A percentile compares a stretch with the other conserved stretches of the same genome.
phyloP scores from a whole-genome alignment of 2,888 invertebrate genomes.

The Brachynemurus nebulosus region DNA sequence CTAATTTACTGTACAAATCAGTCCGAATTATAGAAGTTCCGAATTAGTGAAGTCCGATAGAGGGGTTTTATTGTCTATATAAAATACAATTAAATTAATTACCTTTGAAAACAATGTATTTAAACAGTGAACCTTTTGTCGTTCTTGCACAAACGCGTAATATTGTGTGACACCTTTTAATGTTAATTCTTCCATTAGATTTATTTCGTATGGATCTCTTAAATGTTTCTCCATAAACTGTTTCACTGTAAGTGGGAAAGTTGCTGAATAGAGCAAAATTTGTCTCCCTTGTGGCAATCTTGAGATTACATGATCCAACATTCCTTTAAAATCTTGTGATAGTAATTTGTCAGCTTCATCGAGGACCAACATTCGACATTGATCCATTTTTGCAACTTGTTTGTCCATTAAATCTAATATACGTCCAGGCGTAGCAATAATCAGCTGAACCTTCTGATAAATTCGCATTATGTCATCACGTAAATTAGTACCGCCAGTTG shows the following conservation, averaged over 20 bases:
- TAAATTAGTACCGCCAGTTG: constrained; percentile 93
- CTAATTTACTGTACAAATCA: too few relatives aligned
- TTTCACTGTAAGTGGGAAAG: constrained; percentile 96
- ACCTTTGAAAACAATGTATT: constrained; percentile 99
- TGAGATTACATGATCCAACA: constrained; percentile 94
- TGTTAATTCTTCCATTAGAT: constrained; percentile 98
- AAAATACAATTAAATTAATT: constrained; percentile 19
- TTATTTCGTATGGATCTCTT: constrained; percentile 96
- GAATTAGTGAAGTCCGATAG: too few relatives aligned
- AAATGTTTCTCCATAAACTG: constrained; percentile 98
- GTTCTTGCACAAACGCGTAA: constrained; percentile 99
- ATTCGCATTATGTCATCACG: constrained; percentile 99
- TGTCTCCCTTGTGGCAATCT: constrained; percentile 90
- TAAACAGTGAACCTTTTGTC: constrained; percentile 99
- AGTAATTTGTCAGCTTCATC: constrained; percentile 99
- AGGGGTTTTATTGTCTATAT: too few relatives aligned
- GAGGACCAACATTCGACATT: constrained; percentile 92
- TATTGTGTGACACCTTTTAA: constrained; percentile 99
- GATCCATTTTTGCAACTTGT: constrained; percentile 77
- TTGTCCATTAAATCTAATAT: constrained; percentile 99
- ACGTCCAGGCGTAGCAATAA: constrained; percentile 98
- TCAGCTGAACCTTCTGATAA: constrained; percentile 97
- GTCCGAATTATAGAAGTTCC: too few relatives aligned
- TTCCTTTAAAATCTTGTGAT: constrained; percentile 98
- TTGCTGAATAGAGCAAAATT: constrained; percentile 96